These are phyloP conservation scores for Trialeurodes vaporariorum DNA, from an alignment of 1,140 invertebrate species.

Conservation along the genomic window DNA sequence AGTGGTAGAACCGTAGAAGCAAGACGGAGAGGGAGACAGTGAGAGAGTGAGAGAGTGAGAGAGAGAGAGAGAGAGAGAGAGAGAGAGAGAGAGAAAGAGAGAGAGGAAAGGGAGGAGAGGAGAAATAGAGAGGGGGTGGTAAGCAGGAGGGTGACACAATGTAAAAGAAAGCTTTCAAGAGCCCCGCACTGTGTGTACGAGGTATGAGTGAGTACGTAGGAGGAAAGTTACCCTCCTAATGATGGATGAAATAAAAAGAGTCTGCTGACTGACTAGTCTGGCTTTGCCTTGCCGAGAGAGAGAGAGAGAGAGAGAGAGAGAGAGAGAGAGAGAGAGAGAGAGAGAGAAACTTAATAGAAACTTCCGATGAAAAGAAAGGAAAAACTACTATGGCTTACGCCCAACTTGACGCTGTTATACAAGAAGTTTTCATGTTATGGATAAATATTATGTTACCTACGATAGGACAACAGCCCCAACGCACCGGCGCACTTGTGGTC, in stretches of 20 bases:
- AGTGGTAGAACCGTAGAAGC: too few species aligned
- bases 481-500: too few species aligned
- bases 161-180: neutral
- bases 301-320: too few species aligned
- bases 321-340: too few species aligned
- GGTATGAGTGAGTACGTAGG: neutral
- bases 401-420: neutral
- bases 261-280: too few species aligned
- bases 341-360: constrained; percentile 1
- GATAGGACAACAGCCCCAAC: too few species aligned
- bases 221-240: neutral
- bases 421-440: neutral
- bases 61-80: neutral
- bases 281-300: too few species aligned
- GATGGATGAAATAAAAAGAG: neutral
- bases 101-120: neutral
- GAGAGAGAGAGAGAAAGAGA: neutral
- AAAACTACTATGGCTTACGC: neutral
- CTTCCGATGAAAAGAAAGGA: neutral
- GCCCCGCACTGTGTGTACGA: too few species aligned
- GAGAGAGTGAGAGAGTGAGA: neutral
- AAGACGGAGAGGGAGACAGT: neutral
- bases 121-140: neutral
- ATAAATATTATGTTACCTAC: neutral
- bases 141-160: neutral